A percentile compares a stretch with the other conserved stretches of the same genome.
Evolutionary conservation across 2,888 invertebrate genomes (phyloP).

Genomic region (Athetis lepigone): DNA sequence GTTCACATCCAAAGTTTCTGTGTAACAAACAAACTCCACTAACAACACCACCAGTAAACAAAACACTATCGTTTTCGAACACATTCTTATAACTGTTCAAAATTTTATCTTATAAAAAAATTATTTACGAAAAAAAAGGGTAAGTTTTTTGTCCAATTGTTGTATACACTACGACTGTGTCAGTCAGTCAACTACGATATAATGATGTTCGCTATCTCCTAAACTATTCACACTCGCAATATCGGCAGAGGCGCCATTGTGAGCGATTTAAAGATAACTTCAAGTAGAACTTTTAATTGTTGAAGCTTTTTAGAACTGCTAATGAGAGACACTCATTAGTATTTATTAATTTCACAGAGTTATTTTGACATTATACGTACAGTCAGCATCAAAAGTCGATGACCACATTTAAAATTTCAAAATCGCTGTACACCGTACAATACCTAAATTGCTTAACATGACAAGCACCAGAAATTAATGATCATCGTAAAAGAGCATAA

Average conservation of each 20-base stretch:
- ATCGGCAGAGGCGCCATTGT: slow-evolving; percentile 45
- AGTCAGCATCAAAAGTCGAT: too few species aligned
- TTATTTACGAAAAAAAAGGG: background rate
- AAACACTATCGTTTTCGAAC: slow-evolving; percentile 55
- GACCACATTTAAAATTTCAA: too few species aligned
- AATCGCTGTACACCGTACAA: too few species aligned
- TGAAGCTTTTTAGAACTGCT: slow-evolving; percentile 15
- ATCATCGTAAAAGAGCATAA: too few species aligned
- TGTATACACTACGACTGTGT: slow-evolving; percentile 62
- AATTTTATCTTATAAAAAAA: slow-evolving; percentile 15
- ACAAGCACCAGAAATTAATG: too few species aligned
- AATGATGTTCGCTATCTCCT: slow-evolving; percentile 67
- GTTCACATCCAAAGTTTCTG: slow-evolving; percentile 62
- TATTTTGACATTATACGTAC: too few species aligned
- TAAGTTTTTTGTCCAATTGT: slow-evolving; percentile 18
- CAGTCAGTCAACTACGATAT: slow-evolving; percentile 59
- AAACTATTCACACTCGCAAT: slow-evolving; percentile 65
- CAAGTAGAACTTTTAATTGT: slow-evolving; percentile 4
- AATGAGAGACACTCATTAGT: slow-evolving; percentile 12
- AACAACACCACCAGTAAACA: slow-evolving; percentile 54
- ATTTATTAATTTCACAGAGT: slow-evolving; percentile 4
- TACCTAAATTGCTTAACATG: too few species aligned
- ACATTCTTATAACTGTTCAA: slow-evolving; percentile 47
- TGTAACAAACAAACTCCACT: slow-evolving; percentile 45
- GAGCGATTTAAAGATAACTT: slow-evolving; percentile 45